Conservation (phyloP, 2,113 vertebrate genomes). For the Petromus typicus region DNA sequence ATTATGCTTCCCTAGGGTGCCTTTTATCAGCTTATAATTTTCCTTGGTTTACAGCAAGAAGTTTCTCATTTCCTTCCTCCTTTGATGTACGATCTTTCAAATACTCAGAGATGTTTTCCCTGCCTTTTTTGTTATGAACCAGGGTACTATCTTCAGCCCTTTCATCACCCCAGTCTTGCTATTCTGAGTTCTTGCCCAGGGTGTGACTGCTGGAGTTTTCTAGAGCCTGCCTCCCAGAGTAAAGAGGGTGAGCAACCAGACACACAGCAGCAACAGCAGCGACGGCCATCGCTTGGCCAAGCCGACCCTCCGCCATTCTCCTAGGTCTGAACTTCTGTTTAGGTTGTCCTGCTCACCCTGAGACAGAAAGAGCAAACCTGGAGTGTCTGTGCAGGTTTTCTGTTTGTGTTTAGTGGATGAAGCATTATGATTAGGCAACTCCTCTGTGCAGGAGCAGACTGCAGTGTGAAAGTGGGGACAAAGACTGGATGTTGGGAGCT, state of each 20-base stretch:
- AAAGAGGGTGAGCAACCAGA: neutral
- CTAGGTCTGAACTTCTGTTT: neutral
- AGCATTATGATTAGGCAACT: neutral
- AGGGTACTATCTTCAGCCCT: conserved; percentile 55
- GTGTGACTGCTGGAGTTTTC: conserved; percentile 33
- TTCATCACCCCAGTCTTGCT: conserved; percentile 58
- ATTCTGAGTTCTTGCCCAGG: conserved; percentile 52
- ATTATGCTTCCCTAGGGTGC: neutral
- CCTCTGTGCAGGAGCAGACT: neutral
- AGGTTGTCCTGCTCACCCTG: neutral
- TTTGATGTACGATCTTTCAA: conserved; percentile 74
- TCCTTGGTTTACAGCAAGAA: conserved; percentile 44
- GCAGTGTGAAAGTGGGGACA: neutral
- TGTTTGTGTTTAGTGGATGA: neutral
- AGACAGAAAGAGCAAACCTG: neutral
- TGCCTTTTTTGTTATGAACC: conserved; percentile 53
- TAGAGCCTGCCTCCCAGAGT: neutral
- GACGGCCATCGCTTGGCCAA: neutral
- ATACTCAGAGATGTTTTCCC: conserved; percentile 72
- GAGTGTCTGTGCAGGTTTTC: neutral
- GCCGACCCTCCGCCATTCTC: neutral
- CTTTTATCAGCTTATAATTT: conserved; percentile 66
- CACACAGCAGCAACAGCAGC: neutral
- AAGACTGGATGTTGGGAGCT: neutral
- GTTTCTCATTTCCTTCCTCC: conserved; percentile 70